phyloP scores from a whole-genome alignment of 2,113 vertebrate species.

The Promerops cafer region DNA sequence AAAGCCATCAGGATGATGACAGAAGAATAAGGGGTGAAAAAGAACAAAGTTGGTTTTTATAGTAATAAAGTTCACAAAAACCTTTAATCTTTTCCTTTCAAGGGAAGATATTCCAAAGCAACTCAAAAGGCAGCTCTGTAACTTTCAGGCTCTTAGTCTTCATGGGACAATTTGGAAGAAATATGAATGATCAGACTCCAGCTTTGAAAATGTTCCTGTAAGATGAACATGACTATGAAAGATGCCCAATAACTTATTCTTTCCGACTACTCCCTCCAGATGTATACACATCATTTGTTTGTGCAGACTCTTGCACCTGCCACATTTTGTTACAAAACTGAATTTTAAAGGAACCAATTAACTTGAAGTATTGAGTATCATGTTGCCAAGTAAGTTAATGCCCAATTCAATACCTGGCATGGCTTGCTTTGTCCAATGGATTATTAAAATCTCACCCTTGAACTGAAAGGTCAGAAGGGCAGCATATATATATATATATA shows the following conservation, averaged over 20 bases:
- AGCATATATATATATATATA: background rate
- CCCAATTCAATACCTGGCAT: background rate
- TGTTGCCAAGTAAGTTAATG: background rate
- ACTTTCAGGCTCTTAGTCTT: background rate
- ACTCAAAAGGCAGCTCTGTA: background rate
- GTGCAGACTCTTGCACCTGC: background rate
- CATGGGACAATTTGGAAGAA: background rate
- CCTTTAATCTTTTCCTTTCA: background rate
- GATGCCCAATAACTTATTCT: background rate
- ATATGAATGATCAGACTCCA: background rate
- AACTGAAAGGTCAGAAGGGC: background rate
- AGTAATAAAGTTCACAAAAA: background rate
- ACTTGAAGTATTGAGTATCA: background rate
- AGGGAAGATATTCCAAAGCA: background rate
- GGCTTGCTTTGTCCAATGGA: background rate
- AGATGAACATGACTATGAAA: background rate
- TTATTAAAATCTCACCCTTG: background rate
- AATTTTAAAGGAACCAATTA: background rate
- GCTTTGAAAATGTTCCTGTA: background rate
- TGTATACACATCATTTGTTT: background rate
- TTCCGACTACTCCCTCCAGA: background rate
- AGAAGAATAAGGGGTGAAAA: background rate
- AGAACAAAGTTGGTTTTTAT: background rate
- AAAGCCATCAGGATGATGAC: background rate
- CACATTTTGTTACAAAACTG: background rate